phyloP scores from a whole-genome alignment of 2,888 invertebrate genomes.

The Allacma fusca region DNA sequence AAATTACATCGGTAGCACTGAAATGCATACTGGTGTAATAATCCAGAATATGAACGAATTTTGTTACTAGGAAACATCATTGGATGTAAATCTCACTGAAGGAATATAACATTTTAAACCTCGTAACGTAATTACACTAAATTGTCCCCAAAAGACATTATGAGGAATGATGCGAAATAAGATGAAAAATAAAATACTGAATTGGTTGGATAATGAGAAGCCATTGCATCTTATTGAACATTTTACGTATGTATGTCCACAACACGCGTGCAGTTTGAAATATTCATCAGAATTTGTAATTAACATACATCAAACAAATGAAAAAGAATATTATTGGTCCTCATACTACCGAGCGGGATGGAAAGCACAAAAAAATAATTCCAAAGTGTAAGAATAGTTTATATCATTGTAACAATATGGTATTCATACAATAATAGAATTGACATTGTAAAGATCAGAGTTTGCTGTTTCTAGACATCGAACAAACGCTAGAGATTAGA shows the following conservation, averaged over 20 bases:
- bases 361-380: slow-evolving; percentile 40
- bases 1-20: too few species aligned
- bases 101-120: too few species aligned
- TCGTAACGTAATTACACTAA: too few species aligned
- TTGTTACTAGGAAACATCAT: too few species aligned
- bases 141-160: too few species aligned
- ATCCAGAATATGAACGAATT: too few species aligned
- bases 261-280: slow-evolving; percentile 42
- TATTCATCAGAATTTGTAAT: slow-evolving; percentile 38
- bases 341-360: slow-evolving; percentile 34
- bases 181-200: too few species aligned
- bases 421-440: slow-evolving; percentile 23
- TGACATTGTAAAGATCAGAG: slow-evolving; percentile 32
- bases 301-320: slow-evolving; percentile 42
- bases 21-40: too few species aligned
- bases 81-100: too few species aligned
- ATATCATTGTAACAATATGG: slow-evolving; percentile 14
- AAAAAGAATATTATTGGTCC: slow-evolving; percentile 47
- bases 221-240: slow-evolving; percentile 47
- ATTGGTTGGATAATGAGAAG: slow-evolving; percentile 41
- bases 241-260: slow-evolving; percentile 37
- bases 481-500: slow-evolving; percentile 4
- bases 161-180: too few species aligned
- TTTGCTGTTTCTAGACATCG: slow-evolving; percentile 20
- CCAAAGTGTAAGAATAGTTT: slow-evolving; percentile 23